phyloP scores from a whole-genome alignment of 1,140 invertebrate genomes.

The Heliconius nattereri region DNA sequence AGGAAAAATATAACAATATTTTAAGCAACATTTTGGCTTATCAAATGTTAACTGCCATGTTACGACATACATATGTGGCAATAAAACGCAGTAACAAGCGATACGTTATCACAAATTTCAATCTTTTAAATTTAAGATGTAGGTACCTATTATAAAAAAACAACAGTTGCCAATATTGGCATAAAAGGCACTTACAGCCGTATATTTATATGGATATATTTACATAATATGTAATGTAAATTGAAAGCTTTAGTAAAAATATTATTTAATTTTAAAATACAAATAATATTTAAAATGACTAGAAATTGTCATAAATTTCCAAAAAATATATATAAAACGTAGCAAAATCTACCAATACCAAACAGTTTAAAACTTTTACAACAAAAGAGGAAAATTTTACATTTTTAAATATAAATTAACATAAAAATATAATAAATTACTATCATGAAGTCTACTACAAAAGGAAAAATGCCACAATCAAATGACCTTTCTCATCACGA shows the following conservation, averaged over 20 bases:
- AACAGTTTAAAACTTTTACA: no score
- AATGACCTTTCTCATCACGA: background rate
- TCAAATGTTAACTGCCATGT: background rate
- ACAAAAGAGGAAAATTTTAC: no score
- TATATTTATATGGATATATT: background rate
- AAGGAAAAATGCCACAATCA: no score
- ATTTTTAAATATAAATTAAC: no score
- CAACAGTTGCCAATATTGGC: background rate
- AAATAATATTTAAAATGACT: no score
- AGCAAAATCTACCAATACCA: no score
- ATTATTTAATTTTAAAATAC: background rate
- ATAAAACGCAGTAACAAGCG: constrained; percentile 9
- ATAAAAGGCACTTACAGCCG: background rate
- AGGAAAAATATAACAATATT: background rate
- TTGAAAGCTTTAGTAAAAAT: no score
- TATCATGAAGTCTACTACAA: background rate
- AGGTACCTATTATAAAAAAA: background rate
- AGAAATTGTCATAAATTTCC: no score
- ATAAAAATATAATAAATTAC: background rate
- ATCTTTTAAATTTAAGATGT: constrained; percentile 13
- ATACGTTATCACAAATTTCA: constrained; percentile 19
- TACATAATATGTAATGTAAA: no score
- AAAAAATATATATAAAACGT: no score
- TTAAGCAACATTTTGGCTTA: constrained; percentile 6
- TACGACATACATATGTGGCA: constrained; percentile 17